Evolutionary conservation across 2,113 vertebrate genomes (phyloP), one percentile per base, ranked within the genome.

Genomic region (Triplophysa tibetana): DNA sequence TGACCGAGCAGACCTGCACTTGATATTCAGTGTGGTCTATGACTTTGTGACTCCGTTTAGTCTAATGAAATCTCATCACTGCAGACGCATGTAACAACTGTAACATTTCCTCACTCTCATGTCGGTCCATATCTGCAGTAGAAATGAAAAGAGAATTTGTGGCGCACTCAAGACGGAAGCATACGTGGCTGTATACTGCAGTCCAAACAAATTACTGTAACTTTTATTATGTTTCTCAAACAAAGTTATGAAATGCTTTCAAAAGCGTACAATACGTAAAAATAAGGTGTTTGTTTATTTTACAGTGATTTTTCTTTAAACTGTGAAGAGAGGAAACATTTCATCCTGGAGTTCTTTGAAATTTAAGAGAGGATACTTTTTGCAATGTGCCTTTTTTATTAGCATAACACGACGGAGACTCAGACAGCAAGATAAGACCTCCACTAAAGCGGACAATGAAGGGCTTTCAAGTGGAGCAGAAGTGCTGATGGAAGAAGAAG

Each of bases 401-500:
- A 66, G 74, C 66, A 73, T 75, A 78, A 67, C 16, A 8, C 58
- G 79, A 65, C 81, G 70, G 78, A n/a, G 79, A 60, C 65, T 52
- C 70, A 84, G 80, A 82, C 78, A 73, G 82, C 70, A 80, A 83
- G 79, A 72, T 62, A 67, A 85, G 33, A 83, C 75, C 84, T 85
- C 61, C 81, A 60, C 81, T 82, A 82, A 88, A 87, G 78, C 0
- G 19, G 72, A 85, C 70, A 78, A 72, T 89, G 81, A 84, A 91
- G 85, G 82, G 87, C 83, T 43, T 79, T 85, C 79, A 84, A 88
- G 88, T 86, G 83, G 78, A 85, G 66, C 81, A 89, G 85, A 86
- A 85, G 84, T 85, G 84, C 83, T 64, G 48, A 62, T 73, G 61
- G 75, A 85, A 62, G 61, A 77, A 64, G 62, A 17, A 81, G 10